Evolutionary conservation across 2,888 invertebrate species (phyloP).

Genomic region (Xylota sylvarum): DNA sequence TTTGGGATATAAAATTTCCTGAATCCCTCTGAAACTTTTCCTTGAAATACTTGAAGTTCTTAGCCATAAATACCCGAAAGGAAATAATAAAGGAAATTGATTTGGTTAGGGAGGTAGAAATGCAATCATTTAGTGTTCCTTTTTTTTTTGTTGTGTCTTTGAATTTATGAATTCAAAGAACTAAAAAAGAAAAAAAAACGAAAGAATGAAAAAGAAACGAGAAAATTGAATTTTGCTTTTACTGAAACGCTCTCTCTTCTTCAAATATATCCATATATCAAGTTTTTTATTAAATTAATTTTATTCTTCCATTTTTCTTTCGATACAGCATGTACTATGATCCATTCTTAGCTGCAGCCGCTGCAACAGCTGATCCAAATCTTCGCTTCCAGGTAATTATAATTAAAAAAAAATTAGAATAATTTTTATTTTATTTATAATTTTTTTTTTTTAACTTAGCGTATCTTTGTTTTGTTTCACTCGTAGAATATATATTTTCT

Average conservation of each 20-base stretch:
- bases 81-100: slow-evolving; percentile 4
- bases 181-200: slow-evolving; percentile 11
- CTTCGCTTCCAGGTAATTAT: slow-evolving; percentile 94
- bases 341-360: slow-evolving; percentile 96
- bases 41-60: slow-evolving; percentile 6
- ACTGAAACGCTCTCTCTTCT: slow-evolving; percentile 38
- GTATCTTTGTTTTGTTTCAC: slow-evolving; percentile 62
- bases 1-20: neutral
- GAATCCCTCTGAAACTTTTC: neutral
- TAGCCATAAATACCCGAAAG: slow-evolving; percentile 1
- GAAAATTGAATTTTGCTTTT: slow-evolving; percentile 76
- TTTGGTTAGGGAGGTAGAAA: slow-evolving; percentile 57
- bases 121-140: slow-evolving; percentile 66
- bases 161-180: slow-evolving; percentile 18
- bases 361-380: slow-evolving; percentile 92
- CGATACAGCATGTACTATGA: slow-evolving; percentile 95
- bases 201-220: slow-evolving; percentile 16
- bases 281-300: slow-evolving; percentile 44
- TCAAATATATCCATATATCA: slow-evolving; percentile 8
- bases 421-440: slow-evolving; percentile 3
- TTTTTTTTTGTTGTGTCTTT: slow-evolving; percentile 19
- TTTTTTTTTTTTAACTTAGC: slow-evolving; percentile 37
- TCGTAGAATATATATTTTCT: slow-evolving; percentile 43
- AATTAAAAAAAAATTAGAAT: slow-evolving; percentile 53
- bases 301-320: slow-evolving; percentile 56